phyloP scores from a whole-genome alignment of 2,888 invertebrate genomes.

The Sepiola atlantica region DNA sequence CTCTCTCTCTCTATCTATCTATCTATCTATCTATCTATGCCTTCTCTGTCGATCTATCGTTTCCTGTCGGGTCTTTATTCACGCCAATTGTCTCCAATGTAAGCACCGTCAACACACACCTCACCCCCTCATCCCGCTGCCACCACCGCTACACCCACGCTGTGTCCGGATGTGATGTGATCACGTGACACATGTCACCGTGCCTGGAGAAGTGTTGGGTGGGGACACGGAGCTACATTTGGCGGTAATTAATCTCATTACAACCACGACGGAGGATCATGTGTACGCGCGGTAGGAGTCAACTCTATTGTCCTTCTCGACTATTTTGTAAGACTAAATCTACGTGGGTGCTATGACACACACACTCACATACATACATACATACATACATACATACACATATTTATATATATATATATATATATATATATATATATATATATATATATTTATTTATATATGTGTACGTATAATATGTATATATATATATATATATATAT shows the following conservation, averaged over 20 bases:
- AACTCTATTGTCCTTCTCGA: background rate
- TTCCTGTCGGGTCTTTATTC: background rate
- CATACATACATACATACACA: background rate
- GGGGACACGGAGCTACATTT: background rate
- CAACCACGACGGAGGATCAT: background rate
- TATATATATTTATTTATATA: background rate
- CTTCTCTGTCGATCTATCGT: no score
- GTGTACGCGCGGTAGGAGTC: background rate
- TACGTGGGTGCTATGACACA: background rate
- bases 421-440: background rate
- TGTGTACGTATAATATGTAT: no score
- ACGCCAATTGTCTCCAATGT: background rate
- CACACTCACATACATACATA: background rate
- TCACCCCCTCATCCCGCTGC: background rate
- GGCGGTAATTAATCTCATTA: conserved; percentile 10
- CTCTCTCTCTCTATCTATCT: no score
- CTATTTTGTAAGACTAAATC: background rate
- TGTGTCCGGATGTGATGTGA: background rate
- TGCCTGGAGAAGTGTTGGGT: background rate
- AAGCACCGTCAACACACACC: background rate
- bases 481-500: no score
- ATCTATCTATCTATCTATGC: no score
- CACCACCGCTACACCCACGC: background rate
- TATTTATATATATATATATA: background rate
- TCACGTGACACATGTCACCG: conserved; percentile 1